Percentiles rank a stretch among this genome's conserved stretches.
phyloP scores from a whole-genome alignment of 2,797 vertebrate species.

The Lemur catta region DNA sequence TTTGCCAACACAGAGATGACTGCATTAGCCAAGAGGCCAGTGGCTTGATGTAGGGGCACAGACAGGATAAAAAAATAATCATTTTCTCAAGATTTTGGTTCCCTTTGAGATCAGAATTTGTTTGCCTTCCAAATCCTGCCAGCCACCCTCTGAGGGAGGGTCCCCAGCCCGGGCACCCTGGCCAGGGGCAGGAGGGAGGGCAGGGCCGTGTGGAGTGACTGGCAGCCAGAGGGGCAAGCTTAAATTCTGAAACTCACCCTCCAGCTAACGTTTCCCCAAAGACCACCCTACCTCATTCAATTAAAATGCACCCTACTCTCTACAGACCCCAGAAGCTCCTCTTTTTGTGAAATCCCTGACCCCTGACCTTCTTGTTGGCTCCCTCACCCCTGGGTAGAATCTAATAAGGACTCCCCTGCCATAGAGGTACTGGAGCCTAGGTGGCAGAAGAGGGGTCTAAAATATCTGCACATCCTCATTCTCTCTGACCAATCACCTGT shows the following conservation, averaged over 20 bases:
- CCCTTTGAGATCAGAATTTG: conserved; percentile 1
- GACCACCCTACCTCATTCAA: background rate
- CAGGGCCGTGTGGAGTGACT: background rate
- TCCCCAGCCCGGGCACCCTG: background rate
- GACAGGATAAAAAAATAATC: background rate
- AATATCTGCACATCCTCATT: background rate
- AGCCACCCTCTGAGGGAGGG: background rate
- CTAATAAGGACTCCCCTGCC: background rate
- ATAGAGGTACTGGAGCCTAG: background rate
- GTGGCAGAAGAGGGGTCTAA: background rate
- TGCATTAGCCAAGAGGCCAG: background rate
- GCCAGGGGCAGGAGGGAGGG: background rate
- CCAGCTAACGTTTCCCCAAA: background rate
- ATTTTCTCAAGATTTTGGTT: background rate
- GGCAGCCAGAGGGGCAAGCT: background rate
- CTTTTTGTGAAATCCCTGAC: background rate
- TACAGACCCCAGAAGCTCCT: background rate
- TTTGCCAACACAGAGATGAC: no score
- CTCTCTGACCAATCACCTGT: background rate
- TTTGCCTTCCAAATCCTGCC: background rate
- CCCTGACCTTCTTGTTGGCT: background rate
- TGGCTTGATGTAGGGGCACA: background rate
- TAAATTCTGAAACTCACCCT: background rate
- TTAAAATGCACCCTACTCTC: background rate
- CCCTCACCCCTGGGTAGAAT: background rate